A percentile compares a stretch with the other conserved stretches of the same genome.
Conservation (phyloP, 2,113 vertebrate species). For the Phylloscopus whistleri region DNA sequence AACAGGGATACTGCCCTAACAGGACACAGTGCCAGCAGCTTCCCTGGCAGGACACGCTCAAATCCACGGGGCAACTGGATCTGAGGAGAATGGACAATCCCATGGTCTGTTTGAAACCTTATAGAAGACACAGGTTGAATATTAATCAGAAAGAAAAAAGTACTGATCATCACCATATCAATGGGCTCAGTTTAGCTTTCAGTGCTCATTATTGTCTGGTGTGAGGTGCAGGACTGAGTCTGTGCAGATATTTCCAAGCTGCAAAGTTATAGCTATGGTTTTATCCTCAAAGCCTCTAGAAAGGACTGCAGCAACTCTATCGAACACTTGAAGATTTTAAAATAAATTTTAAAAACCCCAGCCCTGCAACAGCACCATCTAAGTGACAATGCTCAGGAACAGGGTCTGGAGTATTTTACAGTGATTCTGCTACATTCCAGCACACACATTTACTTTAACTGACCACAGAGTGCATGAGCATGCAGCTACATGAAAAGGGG, state of each 20-base stretch:
- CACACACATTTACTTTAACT: not conserved
- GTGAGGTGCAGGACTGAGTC: constrained; percentile 1
- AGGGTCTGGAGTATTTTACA: not conserved
- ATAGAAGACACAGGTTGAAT: constrained; percentile 63
- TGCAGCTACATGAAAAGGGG: not conserved
- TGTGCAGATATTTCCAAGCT: constrained; percentile 4
- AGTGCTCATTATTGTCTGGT: constrained; percentile 31
- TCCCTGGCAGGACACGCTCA: constrained; percentile 14
- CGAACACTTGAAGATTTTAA: not conserved
- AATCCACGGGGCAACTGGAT: constrained; percentile 29
- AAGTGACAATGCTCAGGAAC: not conserved
- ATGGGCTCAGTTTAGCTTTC: constrained; percentile 62
- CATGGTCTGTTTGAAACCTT: constrained; percentile 42
- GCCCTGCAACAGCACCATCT: not conserved
- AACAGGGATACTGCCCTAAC: not conserved
- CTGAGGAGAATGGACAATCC: constrained; percentile 47
- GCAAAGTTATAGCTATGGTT: not conserved
- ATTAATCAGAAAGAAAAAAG: constrained; percentile 61
- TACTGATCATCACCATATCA: constrained; percentile 66
- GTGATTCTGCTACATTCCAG: not conserved
- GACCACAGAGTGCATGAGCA: not conserved
- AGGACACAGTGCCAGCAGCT: not conserved
- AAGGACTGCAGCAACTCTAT: not conserved
- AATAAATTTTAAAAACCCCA: not conserved
- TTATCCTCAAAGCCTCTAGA: not conserved